phyloP scores from a whole-genome alignment of 2,113 vertebrate species.

The Epinephelus moara region DNA sequence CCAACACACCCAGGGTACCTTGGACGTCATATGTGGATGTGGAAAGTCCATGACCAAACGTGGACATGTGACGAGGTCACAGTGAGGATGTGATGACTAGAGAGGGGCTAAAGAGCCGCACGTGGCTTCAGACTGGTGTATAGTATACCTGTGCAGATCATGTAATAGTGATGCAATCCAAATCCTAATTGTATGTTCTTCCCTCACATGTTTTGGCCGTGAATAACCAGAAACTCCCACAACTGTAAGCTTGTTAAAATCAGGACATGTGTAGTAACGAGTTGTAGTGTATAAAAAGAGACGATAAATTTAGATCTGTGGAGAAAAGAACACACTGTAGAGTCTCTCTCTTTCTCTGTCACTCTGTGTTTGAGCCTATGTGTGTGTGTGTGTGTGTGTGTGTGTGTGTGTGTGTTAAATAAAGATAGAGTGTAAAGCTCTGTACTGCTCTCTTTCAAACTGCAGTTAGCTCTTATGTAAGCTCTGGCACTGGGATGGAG shows the following conservation, averaged over 20 bases:
- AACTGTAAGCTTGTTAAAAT: conserved; percentile 19
- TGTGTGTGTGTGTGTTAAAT: conserved; percentile 13
- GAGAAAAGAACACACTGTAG: conserved; percentile 3
- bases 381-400: neutral
- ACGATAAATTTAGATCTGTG: conserved; percentile 40
- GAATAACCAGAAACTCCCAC: conserved; percentile 10
- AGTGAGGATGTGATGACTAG: too few relatives aligned
- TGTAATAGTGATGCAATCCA: neutral
- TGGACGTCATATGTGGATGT: too few relatives aligned
- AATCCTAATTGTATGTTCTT: neutral
- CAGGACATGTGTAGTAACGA: conserved; percentile 6
- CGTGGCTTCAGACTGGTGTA: too few relatives aligned
- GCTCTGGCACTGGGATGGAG: conserved; percentile 52
- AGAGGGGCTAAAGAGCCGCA: too few relatives aligned
- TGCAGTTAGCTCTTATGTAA: conserved; percentile 74
- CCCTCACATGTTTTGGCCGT: neutral
- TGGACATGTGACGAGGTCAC: too few relatives aligned
- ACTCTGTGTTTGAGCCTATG: neutral
- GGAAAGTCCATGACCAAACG: too few relatives aligned
- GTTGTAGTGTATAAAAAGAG: neutral
- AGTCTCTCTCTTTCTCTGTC: conserved; percentile 17
- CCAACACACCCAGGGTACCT: too few relatives aligned
- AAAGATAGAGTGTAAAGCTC: conserved; percentile 43
- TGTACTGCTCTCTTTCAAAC: conserved; percentile 45
- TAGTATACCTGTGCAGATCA: too few relatives aligned